Conservation (phyloP, 1,140 invertebrate species). For the Ostrea edulis region DNA sequence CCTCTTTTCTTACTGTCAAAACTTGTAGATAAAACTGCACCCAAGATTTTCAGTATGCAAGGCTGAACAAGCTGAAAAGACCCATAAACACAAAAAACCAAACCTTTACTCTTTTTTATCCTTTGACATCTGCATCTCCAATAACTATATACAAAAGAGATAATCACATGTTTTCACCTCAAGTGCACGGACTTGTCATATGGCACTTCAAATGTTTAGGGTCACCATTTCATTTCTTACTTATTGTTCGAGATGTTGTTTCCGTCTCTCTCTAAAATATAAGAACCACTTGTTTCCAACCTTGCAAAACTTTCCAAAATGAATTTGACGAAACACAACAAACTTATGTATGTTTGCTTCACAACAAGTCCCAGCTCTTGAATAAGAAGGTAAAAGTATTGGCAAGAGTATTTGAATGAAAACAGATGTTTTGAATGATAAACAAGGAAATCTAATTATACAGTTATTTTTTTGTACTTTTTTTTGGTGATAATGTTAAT, state of each 20-base stretch:
- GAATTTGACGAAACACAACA: background rate
- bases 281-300: slow-evolving; percentile 1
- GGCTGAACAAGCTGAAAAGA: slow-evolving; percentile 2
- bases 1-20: background rate
- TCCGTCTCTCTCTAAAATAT: background rate
- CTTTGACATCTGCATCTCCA: background rate
- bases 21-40: background rate
- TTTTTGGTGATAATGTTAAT: background rate
- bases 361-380: background rate
- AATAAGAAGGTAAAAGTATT: slow-evolving; percentile 5
- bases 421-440: slow-evolving; percentile 19
- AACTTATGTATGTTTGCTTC: background rate
- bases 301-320: background rate
- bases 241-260: slow-evolving; percentile 13
- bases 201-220: background rate
- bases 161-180: background rate
- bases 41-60: background rate
- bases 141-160: background rate
- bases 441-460: background rate
- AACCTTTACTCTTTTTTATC: background rate
- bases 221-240: background rate
- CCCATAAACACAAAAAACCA: background rate
- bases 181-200: background rate
- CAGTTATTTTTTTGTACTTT: background rate
- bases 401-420: slow-evolving; percentile 15